A percentile compares a stretch with the other conserved stretches of the same genome.
Evolutionary conservation across 2,888 invertebrate genomes (phyloP).

Genomic region (Tupiocoris notatus): DNA sequence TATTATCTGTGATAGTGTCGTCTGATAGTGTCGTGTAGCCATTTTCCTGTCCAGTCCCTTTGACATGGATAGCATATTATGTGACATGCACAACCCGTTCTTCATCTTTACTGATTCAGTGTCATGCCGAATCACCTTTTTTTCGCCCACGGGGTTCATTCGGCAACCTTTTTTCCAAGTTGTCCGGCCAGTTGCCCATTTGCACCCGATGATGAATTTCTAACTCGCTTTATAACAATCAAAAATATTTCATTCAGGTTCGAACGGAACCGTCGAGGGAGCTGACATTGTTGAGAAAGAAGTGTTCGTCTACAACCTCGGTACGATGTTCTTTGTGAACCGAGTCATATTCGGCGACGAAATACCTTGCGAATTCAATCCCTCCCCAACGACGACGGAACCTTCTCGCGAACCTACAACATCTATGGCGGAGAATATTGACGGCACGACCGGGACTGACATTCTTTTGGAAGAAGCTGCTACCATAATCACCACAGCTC

Average conservation of each 20-base stretch:
- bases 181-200: no score
- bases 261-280: conserved; percentile 59
- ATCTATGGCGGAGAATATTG: conserved; percentile 5
- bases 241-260: conserved; percentile 36
- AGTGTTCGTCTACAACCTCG: conserved; percentile 65
- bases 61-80: no score
- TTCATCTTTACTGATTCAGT: no score
- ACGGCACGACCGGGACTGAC: conserved; percentile 20
- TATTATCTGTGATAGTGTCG: no score
- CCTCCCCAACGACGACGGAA: neutral
- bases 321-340: conserved; percentile 65
- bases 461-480: conserved; percentile 12
- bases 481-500: neutral
- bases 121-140: no score
- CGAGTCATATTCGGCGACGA: conserved; percentile 58
- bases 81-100: no score
- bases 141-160: no score
- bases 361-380: conserved; percentile 42
- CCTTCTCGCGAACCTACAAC: conserved; percentile 23
- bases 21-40: no score
- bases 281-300: conserved; percentile 63
- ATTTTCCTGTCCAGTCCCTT: no score
- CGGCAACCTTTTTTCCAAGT: no score
- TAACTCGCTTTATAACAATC: neutral
- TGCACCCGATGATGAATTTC: neutral